These are phyloP conservation scores for Leucophenga montana DNA, from an alignment of 2,888 invertebrate species.

Conservation along the genomic window DNA sequence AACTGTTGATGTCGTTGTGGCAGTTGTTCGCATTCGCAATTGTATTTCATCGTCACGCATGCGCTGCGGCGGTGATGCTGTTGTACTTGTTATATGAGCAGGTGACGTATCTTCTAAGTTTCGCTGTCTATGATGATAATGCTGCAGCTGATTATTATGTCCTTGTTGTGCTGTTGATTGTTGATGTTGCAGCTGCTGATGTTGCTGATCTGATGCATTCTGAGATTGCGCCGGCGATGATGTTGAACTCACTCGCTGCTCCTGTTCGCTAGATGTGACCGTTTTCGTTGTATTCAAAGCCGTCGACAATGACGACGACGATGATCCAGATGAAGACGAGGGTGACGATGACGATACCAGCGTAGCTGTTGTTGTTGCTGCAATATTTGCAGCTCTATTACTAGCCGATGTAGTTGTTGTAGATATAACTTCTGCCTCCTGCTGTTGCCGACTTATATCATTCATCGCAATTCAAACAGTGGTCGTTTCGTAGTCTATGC, in stretches of 20 bases:
- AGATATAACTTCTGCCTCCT: constrained; percentile 65
- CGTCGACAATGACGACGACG: constrained; percentile 48
- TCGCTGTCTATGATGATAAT: constrained; percentile 37
- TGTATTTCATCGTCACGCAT: constrained; percentile 60
- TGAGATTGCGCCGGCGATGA: constrained; percentile 29
- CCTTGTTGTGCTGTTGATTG: constrained; percentile 35
- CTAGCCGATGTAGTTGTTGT: constrained; percentile 45
- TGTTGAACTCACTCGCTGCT: constrained; percentile 28
- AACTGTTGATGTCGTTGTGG: constrained; percentile 27
- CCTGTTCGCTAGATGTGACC: constrained; percentile 25
- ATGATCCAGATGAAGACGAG: constrained; percentile 37
- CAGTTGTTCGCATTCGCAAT: constrained; percentile 45
- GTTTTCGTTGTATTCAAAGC: constrained; percentile 37
- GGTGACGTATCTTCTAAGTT: constrained; percentile 52
- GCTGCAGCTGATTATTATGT: constrained; percentile 35
- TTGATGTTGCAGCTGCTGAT: constrained; percentile 41
- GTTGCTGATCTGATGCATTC: constrained; percentile 23
- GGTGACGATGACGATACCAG: background rate
- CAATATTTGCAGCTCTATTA: constrained; percentile 26
- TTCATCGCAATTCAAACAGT: constrained; percentile 49
- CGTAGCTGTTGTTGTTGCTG: constrained; percentile 42
- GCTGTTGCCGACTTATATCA: constrained; percentile 61
- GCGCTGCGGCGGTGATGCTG: constrained; percentile 65
- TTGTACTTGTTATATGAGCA: constrained; percentile 70
- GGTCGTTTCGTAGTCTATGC: background rate